Conservation (phyloP, 2,797 vertebrate genomes). For the Sphenopsis melanotis region DNA sequence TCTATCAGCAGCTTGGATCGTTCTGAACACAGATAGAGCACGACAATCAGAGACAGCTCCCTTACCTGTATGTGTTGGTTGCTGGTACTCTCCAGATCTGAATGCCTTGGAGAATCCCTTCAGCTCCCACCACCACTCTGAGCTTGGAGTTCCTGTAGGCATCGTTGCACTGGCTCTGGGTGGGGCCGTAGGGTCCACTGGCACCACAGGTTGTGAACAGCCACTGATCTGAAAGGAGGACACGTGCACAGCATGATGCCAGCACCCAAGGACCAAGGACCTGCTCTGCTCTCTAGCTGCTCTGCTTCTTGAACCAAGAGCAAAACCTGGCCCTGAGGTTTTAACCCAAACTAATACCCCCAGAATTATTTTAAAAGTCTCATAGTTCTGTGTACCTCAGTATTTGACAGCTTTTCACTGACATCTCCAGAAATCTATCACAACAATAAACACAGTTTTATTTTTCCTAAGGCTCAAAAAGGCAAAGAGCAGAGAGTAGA, state of each 20-base stretch:
- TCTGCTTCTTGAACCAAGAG: neutral
- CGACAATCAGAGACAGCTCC: neutral
- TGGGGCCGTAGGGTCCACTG: slow-evolving; percentile 88
- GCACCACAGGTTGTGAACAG: slow-evolving; percentile 92
- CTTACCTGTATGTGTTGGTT: slow-evolving; percentile 90
- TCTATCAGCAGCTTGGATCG: neutral
- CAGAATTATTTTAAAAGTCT: neutral
- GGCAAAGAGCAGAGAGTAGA: neutral
- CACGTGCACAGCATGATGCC: neutral
- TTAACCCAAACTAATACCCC: neutral
- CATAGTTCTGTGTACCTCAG: neutral
- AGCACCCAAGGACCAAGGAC: neutral
- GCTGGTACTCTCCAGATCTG: slow-evolving; percentile 95
- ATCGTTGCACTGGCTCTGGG: slow-evolving; percentile 88
- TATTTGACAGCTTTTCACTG: neutral
- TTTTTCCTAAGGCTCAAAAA: neutral
- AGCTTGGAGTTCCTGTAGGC: slow-evolving; percentile 89
- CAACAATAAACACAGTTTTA: neutral
- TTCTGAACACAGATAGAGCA: neutral
- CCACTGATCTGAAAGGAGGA: slow-evolving; percentile 81
- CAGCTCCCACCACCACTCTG: slow-evolving; percentile 86
- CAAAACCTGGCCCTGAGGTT: neutral
- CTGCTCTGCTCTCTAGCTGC: neutral
- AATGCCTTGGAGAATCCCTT: slow-evolving; percentile 86
- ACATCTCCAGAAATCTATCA: neutral